Evolutionary conservation across 2,797 vertebrate species (phyloP).

Genomic region (Sitta carolinensis): DNA sequence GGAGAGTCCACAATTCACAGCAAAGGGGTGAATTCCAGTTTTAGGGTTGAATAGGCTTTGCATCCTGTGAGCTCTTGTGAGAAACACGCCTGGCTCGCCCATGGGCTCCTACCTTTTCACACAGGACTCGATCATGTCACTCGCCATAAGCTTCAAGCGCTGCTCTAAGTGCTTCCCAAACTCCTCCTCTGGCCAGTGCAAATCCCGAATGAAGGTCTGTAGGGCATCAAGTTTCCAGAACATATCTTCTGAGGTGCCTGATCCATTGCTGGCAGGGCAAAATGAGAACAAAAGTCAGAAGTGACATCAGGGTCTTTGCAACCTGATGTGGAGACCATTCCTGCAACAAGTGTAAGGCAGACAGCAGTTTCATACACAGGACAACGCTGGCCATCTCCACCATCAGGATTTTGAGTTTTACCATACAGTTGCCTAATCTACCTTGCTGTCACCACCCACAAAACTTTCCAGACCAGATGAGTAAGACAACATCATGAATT

Average conservation of each 20-base stretch:
- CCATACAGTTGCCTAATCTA: slow-evolving; percentile 82
- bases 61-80: background rate
- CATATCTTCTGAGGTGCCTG: slow-evolving; percentile 95
- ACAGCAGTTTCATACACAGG: slow-evolving; percentile 76
- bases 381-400: slow-evolving; percentile 78
- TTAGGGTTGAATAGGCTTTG: background rate
- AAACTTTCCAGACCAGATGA: slow-evolving; percentile 75
- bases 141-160: slow-evolving; percentile 97
- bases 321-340: slow-evolving; percentile 76
- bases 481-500: slow-evolving; percentile 70
- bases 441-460: slow-evolving; percentile 68
- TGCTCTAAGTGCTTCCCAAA: slow-evolving; percentile 97
- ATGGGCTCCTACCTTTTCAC: slow-evolving; percentile 85
- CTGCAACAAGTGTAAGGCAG: slow-evolving; percentile 70
- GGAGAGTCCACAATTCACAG: background rate
- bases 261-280: slow-evolving; percentile 89
- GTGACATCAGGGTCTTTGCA: background rate
- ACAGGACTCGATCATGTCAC: slow-evolving; percentile 99
- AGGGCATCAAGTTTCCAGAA: slow-evolving; percentile 99
- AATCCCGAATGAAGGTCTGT: slow-evolving; percentile 97
- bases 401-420: slow-evolving; percentile 80
- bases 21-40: background rate
- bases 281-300: slow-evolving; percentile 68
- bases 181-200: slow-evolving; percentile 99
- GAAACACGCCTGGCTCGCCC: background rate